Evolutionary conservation across 2,113 vertebrate species (phyloP).

Genomic region (Amazona guildingii): DNA sequence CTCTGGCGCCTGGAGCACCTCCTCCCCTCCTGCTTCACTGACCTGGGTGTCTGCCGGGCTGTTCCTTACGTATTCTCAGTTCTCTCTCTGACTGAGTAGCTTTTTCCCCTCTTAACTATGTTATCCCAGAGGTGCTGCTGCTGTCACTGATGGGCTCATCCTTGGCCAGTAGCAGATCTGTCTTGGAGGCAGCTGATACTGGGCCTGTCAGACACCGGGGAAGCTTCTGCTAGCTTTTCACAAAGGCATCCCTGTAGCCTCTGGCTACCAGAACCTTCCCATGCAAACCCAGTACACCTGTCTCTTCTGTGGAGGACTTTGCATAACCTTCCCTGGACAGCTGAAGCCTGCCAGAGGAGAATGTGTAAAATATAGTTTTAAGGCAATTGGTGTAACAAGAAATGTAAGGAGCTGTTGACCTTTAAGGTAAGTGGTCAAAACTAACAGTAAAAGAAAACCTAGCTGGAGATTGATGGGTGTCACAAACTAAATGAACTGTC

Average conservation of each 20-base stretch:
- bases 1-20: fast-evolving
- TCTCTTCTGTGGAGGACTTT: not conserved
- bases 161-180: fast-evolving
- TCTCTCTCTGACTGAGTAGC: not conserved
- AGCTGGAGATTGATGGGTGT: not conserved
- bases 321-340: not conserved
- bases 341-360: not conserved
- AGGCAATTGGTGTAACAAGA: not conserved
- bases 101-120: not conserved
- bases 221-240: not conserved
- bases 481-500: not conserved
- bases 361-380: not conserved
- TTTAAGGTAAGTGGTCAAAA: not conserved
- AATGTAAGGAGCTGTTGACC: not conserved
- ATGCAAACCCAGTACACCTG: not conserved
- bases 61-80: not conserved
- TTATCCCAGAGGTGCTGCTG: not conserved
- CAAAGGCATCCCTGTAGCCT: not conserved
- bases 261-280: not conserved
- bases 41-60: not conserved
- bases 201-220: no score
- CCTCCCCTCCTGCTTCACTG: not conserved
- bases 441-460: not conserved
- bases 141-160: not conserved
- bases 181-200: not conserved